These are phyloP conservation scores for Ictalurus furcatus DNA, from an alignment of 2,113 vertebrate genomes.

Conservation along the genomic window DNA sequence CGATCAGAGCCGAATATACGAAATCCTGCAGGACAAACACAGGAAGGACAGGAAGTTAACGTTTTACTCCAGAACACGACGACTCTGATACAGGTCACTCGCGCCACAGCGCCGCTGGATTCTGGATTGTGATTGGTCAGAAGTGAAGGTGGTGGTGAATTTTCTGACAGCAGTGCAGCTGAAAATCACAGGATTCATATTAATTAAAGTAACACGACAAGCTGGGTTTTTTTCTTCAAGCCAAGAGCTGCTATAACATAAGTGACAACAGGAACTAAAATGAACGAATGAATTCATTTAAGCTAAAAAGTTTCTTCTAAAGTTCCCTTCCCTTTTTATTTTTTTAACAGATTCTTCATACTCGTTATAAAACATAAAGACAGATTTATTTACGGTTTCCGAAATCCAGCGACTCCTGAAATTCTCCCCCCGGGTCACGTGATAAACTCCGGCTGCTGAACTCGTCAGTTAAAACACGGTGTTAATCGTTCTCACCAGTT, in stretches of 20 bases:
- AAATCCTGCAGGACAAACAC: constrained; percentile 74
- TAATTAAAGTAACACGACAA: no score
- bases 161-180: no score
- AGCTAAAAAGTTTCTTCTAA: no score
- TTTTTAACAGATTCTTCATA: neutral
- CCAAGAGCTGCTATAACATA: no score
- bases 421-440: neutral
- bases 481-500: constrained; percentile 68
- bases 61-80: neutral
- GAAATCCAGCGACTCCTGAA: no score
- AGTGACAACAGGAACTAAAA: no score
- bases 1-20: constrained; percentile 57
- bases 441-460: neutral
- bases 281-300: no score
- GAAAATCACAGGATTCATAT: no score
- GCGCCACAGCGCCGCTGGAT: neutral
- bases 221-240: no score
- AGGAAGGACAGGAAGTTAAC: neutral
- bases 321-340: no score
- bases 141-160: neutral
- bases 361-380: no score
- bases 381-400: no score
- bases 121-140: neutral
- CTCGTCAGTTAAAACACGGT: neutral
- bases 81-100: neutral